These are phyloP conservation scores for Acromyrmex echinatior DNA, from an alignment of 1,140 invertebrate species.

Conservation along the genomic window DNA sequence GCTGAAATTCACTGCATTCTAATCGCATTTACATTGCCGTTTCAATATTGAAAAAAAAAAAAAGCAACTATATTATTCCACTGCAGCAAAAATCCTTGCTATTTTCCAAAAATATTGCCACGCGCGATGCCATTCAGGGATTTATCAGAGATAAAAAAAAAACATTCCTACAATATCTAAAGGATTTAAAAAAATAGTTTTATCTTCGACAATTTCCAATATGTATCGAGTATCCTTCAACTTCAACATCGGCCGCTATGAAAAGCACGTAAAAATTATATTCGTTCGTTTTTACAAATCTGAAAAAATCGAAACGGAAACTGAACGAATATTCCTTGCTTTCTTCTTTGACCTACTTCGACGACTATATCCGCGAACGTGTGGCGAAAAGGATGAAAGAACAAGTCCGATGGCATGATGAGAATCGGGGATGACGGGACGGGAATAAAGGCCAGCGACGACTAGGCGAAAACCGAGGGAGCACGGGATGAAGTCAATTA, in stretches of 20 bases:
- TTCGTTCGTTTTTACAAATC: slow-evolving; percentile 1
- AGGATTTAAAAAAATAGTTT: slow-evolving; percentile 35
- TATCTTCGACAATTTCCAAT: slow-evolving; percentile 34
- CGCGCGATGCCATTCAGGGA: not conserved
- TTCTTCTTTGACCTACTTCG: slow-evolving; percentile 29
- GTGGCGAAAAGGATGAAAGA: slow-evolving; percentile 41
- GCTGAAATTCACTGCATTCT: not conserved
- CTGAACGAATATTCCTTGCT: slow-evolving; percentile 3
- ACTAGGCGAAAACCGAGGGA: slow-evolving; percentile 71
- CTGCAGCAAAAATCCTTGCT: not conserved
- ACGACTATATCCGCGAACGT: not conserved
- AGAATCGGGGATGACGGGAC: slow-evolving; percentile 28
- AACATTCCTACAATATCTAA: not conserved
- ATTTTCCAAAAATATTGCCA: not conserved
- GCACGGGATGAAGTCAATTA: slow-evolving; percentile 81
- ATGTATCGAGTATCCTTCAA: not conserved
- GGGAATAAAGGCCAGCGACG: slow-evolving; percentile 57
- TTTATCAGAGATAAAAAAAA: slow-evolving; percentile 38
- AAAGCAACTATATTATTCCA: slow-evolving; percentile 25
- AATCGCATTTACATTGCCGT: not conserved
- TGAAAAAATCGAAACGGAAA: not conserved
- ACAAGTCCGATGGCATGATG: slow-evolving; percentile 36
- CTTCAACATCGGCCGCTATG: not conserved
- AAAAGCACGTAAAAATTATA: slow-evolving; percentile 30
- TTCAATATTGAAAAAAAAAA: not conserved